Percentiles rank a stretch among this genome's conserved stretches.
Evolutionary conservation across 2,113 vertebrate genomes (phyloP).

Genomic region (Datnioides undecimradiatus): DNA sequence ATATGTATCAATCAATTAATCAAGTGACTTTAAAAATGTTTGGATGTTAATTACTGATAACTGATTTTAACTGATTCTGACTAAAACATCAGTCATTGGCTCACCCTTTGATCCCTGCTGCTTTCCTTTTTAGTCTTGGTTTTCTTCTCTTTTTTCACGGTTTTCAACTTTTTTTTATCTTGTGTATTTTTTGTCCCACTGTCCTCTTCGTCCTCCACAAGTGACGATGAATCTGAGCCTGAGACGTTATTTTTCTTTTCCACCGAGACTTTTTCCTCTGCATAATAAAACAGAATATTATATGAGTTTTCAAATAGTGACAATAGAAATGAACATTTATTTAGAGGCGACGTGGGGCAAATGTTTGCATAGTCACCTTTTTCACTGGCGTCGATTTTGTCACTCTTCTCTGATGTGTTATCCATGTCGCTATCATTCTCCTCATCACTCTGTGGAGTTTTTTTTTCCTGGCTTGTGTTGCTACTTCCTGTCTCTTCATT

Average conservation of each 20-base stretch:
- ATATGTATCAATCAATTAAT: no score
- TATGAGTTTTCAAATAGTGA: neutral
- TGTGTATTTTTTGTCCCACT: neutral
- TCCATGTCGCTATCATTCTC: constrained; percentile 27
- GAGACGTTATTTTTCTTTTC: constrained; percentile 23
- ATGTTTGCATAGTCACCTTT: constrained; percentile 55
- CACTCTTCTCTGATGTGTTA: constrained; percentile 16
- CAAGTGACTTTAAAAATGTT: no score
- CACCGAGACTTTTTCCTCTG: constrained; percentile 31
- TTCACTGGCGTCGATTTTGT: constrained; percentile 65
- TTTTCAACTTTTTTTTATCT: constrained; percentile 53
- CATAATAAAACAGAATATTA: neutral
- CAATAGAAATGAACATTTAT: neutral
- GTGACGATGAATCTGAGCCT: constrained; percentile 79
- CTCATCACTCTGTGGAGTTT: constrained; percentile 44
- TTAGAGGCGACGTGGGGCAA: neutral
- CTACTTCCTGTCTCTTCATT: neutral
- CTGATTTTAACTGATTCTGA: no score
- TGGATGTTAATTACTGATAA: no score
- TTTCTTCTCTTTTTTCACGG: constrained; percentile 12
- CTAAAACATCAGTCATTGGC: neutral
- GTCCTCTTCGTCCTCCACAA: constrained; percentile 73
- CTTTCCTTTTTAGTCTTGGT: constrained; percentile 1
- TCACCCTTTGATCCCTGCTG: constrained; percentile 71
- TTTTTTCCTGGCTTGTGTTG: constrained; percentile 58